Evolutionary conservation across 2,113 vertebrate genomes (phyloP), one percentile per base, ranked within the genome.

Genomic region (Leiothrix lutea): DNA sequence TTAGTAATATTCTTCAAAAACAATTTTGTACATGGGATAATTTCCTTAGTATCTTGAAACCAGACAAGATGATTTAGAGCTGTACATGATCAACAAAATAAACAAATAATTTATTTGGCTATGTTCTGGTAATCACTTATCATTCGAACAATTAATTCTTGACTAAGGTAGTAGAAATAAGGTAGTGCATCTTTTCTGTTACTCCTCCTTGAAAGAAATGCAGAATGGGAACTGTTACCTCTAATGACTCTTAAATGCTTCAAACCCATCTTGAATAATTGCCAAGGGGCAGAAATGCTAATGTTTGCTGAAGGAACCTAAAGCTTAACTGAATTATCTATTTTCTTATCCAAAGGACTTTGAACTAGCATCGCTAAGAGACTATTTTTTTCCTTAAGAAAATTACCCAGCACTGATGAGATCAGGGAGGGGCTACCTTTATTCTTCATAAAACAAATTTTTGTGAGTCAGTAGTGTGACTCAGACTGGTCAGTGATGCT

Each of bases 191-290:
- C 90, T 98, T 85, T 92, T 82, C 67, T 80, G 73, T 56, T 64
- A 89, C 38, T 96, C 54, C 64, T 95, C 53, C 83, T 90, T 92
- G 85, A 92, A 93, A 65, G 40, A 95, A 96, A 94, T 65, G 26
- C 58, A 92, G 95, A 94, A 95, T 53, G 62, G 79, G 87, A 97
- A 90, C 95, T 94, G 65, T 90, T 93, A 86, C 14, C n/a, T 88
- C 57, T 84, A 97, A 94, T 53, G 77, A 94, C 54, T 74, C 94
- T 95, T 96, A 90, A 97, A 94, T 91, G 83, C 87, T 91, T 97
- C 93, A 93, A 92, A 94, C 67, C 12, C 33, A 4, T 91, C 90
- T 92, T 89, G 90, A 96, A 95, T 86, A 94, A 92, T 74, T 14
- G 82, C 86, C 66, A 92, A 81, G 22, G 69, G 50, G 42, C 65